Evolutionary conservation across 2,888 invertebrate species (phyloP), one percentile per base, ranked within the genome.

Genomic region (Xanthorhoe designata): DNA sequence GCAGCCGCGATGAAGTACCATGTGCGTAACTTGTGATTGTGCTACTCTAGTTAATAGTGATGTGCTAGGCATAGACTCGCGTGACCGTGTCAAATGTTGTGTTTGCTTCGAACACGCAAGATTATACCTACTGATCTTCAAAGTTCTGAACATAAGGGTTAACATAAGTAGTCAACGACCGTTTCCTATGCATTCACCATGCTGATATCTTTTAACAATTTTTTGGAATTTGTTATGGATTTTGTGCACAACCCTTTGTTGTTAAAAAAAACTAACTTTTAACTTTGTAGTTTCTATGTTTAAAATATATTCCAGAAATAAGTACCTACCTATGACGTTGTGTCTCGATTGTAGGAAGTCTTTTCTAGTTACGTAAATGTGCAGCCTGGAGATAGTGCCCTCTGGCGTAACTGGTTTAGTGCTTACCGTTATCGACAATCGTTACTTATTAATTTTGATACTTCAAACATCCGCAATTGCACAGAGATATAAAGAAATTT

Each of bases 1-100:
- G 68, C 73, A 56, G 77, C 85, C 78, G 76, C 84, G 78, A 93
- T 93, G 92, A 89, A 91, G 78, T 91, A 91, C 85, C 84, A 90
- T 82, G 92, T 93, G 91, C 90, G 93, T 93, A 90, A 79, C 73
- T 70, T 69, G 75, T 76, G 75, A 66, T 67, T 62, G 71, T 81
- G 79, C 75, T 79, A 75, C 52, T 69, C 70, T 67, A 57, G 59
- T 66, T 73, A 51, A 56, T 50, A 61, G 32, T 76, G 78, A 73
- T 72, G 73, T 70, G 68, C 60, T 24, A 18, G n/a, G n/a, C 19
- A 61, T 19, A 66, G 52, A 45, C 56, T 68, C 68, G 68, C 71
- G 65, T 68, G 72, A 75, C 60, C 64, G 73, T 72, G 68, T 59
- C 58, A 53, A 51, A 62, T 59, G 77, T 75, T 78, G 78, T 77